Conservation (phyloP, 2,888 invertebrate species). For the Spisula solida region DNA sequence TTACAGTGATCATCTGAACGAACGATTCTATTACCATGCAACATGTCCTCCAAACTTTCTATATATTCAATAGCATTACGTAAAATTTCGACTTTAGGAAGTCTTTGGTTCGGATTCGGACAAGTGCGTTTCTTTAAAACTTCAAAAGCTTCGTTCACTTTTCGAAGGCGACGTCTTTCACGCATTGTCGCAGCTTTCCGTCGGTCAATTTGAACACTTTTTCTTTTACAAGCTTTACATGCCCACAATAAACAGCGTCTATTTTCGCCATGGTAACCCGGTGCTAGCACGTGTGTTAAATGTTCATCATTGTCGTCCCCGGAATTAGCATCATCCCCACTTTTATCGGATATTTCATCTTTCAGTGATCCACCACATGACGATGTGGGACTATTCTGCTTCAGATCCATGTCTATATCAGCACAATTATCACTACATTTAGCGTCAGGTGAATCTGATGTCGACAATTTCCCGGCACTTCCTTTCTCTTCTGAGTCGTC, state of each 20-base stretch:
- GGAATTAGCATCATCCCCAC: conserved; percentile 76
- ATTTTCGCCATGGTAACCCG: conserved; percentile 88
- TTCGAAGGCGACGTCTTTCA: conserved; percentile 96
- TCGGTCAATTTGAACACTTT: conserved; percentile 97
- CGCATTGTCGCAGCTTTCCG: conserved; percentile 98
- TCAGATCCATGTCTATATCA: conserved; percentile 68
- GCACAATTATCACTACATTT: conserved; percentile 41
- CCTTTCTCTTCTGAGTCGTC: conserved; percentile 62
- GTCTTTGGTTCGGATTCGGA: conserved; percentile 97
- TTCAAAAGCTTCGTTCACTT: conserved; percentile 99
- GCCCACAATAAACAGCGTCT: conserved; percentile 97
- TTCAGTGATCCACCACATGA: conserved; percentile 72
- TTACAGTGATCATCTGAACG: conserved; percentile 79
- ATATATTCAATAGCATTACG: conserved; percentile 99
- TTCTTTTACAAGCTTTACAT: conserved; percentile 97
- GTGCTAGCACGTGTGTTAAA: conserved; percentile 87
- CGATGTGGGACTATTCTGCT: conserved; percentile 71
- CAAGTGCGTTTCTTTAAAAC: conserved; percentile 96
- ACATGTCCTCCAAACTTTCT: conserved; percentile 90
- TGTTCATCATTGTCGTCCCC: conserved; percentile 81
- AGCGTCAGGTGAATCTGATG: conserved; percentile 50
- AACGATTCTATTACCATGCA: conserved; percentile 85
- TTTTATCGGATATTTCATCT: conserved; percentile 72
- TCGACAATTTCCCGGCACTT: conserved; percentile 33
- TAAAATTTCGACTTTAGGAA: conserved; percentile 99